Base-by-base conservation (phyloP, 2,797 vertebrate species). In the Peromyscus attwateri region DNA sequence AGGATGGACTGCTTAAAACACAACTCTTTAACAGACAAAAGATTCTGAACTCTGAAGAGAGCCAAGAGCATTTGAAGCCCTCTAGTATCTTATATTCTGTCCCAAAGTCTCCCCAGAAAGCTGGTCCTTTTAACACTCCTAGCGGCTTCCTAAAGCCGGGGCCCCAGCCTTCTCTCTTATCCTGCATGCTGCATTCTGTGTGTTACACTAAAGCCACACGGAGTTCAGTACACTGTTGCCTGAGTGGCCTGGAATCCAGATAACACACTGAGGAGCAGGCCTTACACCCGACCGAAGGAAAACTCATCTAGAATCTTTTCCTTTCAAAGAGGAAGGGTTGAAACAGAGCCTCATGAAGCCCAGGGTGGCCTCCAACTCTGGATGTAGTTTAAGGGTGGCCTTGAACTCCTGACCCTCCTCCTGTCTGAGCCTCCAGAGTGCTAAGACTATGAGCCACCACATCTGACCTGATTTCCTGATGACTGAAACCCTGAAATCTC, bases 401-500 rank as follows among this genome's bases (percentile, higher is more conserved):
- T 88, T 57, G n/a, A 73, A 40, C n/a, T 37, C 23, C 55, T 29
- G 4, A 73, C 25, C n/a, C 23, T 55, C 17, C 29, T 23, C 17
- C 29, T 23, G 29, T 23, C 40, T 11, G 25, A 29, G 14, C 29
- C 40, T 70, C 49, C 23, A 52, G 43, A 52, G 64, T 87, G 43
- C 46, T 71, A 29, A 55, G 21, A n/a, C 19, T 57, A 4, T 31
- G 31, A 34, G 23, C 34, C 14, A 40, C 23, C 25, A 57, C n/a
- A 31, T 12, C 10, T 16, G n/a, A 21, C 13, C 10, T 75, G 14
- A 43, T 9, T 75, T 76, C 52, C 21, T 43, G 52, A 82, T 9
- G 80, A 92, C 85, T 68, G 68, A 52, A 84, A 62, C 5, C 31
- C 82, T 92, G 79, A 81, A 94, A 92, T 91, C 29, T 37, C 19